Conservation (phyloP, 2,113 vertebrate genomes). For the Ibidorhyncha struthersii region DNA sequence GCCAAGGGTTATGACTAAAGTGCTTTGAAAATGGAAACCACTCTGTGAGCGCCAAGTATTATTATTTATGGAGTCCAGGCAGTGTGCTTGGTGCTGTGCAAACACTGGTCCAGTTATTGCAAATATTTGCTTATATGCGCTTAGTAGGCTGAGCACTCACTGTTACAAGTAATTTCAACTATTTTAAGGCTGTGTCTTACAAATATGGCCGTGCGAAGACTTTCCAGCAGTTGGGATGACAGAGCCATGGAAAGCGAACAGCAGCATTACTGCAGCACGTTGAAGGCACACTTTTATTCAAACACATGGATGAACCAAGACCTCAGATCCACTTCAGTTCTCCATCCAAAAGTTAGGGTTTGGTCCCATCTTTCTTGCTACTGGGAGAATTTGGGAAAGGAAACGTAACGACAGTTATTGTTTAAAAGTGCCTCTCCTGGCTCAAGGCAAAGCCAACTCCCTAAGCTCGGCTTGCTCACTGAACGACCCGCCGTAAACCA, state of each 20-base stretch:
- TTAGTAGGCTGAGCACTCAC: not conserved
- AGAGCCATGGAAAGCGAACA: accelerated
- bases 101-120: conserved; percentile 42
- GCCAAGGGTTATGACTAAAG: conserved; percentile 64
- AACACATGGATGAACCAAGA: not conserved
- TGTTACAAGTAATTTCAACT: conserved; percentile 6
- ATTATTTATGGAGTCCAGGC: conserved; percentile 55
- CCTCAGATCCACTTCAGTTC: not conserved
- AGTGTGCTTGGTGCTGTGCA: conserved; percentile 38
- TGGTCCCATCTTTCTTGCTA: accelerated
- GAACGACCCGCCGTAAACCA: not conserved
- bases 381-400: not conserved
- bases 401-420: not conserved
- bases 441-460: not conserved
- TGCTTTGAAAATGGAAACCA: conserved; percentile 66
- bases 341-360: not conserved
- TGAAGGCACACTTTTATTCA: not conserved
- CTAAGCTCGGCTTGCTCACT: not conserved
- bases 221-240: not conserved
- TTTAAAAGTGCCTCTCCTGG: not conserved
- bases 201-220: not conserved
- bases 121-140: conserved; percentile 57
- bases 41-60: conserved; percentile 49
- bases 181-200: not conserved
- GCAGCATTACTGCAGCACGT: not conserved